Percentiles rank a stretch among this genome's conserved stretches.
Evolutionary conservation across 1,140 invertebrate genomes (phyloP).

Genomic region (Nymphalis io): DNA sequence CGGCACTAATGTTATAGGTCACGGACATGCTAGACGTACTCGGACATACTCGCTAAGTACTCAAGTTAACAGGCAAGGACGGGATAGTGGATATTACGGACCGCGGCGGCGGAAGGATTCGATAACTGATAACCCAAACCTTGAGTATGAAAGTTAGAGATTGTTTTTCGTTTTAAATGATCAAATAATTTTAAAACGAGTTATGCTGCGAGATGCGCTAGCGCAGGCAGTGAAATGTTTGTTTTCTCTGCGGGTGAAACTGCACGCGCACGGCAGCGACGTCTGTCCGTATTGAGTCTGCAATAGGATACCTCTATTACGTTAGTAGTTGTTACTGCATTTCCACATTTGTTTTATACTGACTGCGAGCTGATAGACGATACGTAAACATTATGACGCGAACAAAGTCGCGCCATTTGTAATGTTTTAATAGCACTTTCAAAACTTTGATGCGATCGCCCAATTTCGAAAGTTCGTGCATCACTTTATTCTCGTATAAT

Average conservation of each 20-base stretch:
- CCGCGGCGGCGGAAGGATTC: too few relatives aligned
- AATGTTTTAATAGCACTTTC: not conserved
- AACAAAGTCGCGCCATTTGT: not conserved
- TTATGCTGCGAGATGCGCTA: not conserved
- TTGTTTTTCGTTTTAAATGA: not conserved
- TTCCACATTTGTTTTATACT: not conserved
- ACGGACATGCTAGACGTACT: not conserved
- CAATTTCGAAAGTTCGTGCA: not conserved
- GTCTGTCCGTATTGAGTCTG: too few relatives aligned
- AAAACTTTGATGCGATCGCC: not conserved
- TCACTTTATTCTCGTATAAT: not conserved
- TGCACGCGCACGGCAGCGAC: not conserved
- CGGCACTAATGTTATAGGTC: not conserved
- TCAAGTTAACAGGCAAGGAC: too few relatives aligned
- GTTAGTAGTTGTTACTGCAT: not conserved
- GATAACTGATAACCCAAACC: too few relatives aligned
- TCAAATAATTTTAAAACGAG: not conserved
- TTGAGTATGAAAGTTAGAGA: not conserved
- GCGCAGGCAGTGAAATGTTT: constrained; percentile 5
- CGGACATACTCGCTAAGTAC: too few relatives aligned
- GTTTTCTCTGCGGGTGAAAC: constrained; percentile 8
- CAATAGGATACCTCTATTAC: not conserved
- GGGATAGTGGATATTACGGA: too few relatives aligned
- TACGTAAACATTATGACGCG: not conserved
- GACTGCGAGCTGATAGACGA: not conserved